phyloP scores from a whole-genome alignment of 2,797 vertebrate genomes.

The Paguma larvata region DNA sequence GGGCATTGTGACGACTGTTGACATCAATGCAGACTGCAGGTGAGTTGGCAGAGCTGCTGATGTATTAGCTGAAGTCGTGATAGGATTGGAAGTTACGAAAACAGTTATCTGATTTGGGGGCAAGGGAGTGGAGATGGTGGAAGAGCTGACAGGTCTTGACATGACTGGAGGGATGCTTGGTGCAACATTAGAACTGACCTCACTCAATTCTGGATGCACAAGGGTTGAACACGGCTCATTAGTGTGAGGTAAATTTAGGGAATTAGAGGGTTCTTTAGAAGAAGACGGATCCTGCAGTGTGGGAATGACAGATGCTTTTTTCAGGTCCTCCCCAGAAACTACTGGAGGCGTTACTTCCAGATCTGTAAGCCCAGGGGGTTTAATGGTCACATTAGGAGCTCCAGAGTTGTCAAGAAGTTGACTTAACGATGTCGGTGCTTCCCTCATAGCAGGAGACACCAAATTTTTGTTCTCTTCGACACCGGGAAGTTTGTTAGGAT shows the following conservation, averaged over 20 bases:
- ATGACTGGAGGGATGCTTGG: constrained; percentile 92
- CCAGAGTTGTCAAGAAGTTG: constrained; percentile 96
- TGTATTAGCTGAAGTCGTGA: constrained; percentile 93
- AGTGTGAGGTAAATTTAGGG: constrained; percentile 86
- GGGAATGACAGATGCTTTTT: constrained; percentile 88
- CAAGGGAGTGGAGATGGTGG: constrained; percentile 90
- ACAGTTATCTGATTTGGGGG: constrained; percentile 96
- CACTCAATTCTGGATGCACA: constrained; percentile 87
- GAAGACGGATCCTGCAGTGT: constrained; percentile 85
- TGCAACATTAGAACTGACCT: constrained; percentile 84
- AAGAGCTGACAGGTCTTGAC: constrained; percentile 93
- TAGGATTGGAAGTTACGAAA: constrained; percentile 97
- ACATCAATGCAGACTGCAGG: constrained; percentile 92
- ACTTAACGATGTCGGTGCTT: constrained; percentile 96
- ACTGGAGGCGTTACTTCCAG: constrained; percentile 89
- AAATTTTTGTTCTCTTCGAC: constrained; percentile 91
- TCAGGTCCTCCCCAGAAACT: constrained; percentile 87
- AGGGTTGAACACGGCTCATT: constrained; percentile 85
- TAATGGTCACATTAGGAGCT: constrained; percentile 90
- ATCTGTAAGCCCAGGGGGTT: constrained; percentile 88
- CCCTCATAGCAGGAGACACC: constrained; percentile 92
- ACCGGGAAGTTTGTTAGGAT: constrained; percentile 87
- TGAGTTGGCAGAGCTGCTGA: constrained; percentile 90
- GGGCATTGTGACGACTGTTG: constrained; percentile 95
- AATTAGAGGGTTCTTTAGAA: constrained; percentile 87